Percentiles rank a stretch among this genome's conserved stretches.
Evolutionary conservation across 2,797 vertebrate species (phyloP).

Genomic region (Chaunax sp.): DNA sequence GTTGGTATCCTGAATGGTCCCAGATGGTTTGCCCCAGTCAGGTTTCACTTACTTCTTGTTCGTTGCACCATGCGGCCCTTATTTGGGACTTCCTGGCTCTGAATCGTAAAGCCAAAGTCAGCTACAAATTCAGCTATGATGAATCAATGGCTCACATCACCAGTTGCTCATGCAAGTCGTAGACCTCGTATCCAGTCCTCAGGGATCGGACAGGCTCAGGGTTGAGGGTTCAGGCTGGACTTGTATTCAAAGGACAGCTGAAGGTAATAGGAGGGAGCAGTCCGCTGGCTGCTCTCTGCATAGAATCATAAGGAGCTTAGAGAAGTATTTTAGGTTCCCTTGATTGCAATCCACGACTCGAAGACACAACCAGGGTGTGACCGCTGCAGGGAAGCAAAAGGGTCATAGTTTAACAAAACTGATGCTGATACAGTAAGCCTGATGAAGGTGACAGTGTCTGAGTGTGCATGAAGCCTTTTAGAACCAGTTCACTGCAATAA

Average conservation of each 20-base stretch:
- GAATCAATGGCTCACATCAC: neutral
- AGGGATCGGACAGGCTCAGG: neutral
- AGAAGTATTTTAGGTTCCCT: constrained; percentile 45
- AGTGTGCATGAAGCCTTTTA: neutral
- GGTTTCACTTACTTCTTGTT: neutral
- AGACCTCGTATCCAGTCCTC: constrained; percentile 1
- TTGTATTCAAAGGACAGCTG: neutral
- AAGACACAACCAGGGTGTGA: constrained; percentile 12
- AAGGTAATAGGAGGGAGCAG: neutral
- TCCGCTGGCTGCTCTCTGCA: neutral
- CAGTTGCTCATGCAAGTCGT: neutral
- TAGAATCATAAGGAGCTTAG: constrained; percentile 64
- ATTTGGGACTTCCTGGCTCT: neutral
- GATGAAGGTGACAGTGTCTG: neutral
- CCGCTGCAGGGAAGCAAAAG: constrained; percentile 23
- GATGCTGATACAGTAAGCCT: neutral
- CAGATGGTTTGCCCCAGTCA: too few relatives aligned
- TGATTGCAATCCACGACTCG: constrained; percentile 21
- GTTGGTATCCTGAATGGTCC: neutral
- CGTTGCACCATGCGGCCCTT: neutral
- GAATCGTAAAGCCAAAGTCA: too few relatives aligned
- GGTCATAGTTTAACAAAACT: constrained; percentile 18
- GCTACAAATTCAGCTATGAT: neutral
- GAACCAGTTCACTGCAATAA: neutral
- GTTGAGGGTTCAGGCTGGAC: neutral